These are phyloP conservation scores for Plecturocebus donacophilus DNA, from an alignment of 2,113 vertebrate species.

Conservation along the genomic window DNA sequence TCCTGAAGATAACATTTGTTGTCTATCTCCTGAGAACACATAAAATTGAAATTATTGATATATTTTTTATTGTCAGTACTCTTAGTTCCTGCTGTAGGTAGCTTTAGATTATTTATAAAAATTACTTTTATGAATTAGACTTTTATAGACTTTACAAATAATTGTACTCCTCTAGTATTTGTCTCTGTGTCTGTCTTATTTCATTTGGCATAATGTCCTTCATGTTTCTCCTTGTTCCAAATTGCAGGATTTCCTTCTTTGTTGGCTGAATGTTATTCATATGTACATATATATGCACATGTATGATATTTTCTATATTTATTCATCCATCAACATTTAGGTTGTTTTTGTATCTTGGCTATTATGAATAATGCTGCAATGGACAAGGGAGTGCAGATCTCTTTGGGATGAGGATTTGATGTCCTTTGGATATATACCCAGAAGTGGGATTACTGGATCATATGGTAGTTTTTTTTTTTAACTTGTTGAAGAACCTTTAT, in stretches of 20 bases:
- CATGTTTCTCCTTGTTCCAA: background rate
- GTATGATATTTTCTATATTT: background rate
- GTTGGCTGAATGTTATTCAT: background rate
- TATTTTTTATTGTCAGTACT: background rate
- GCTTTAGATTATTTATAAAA: background rate
- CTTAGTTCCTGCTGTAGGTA: background rate
- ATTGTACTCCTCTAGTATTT: background rate
- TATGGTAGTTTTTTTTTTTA: background rate
- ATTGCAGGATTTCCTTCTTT: background rate
- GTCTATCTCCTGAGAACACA: background rate
- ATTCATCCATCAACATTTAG: background rate
- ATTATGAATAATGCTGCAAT: background rate
- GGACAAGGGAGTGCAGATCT: background rate
- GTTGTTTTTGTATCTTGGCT: background rate
- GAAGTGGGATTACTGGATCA: background rate
- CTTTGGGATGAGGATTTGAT: background rate
- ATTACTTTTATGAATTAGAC: background rate
- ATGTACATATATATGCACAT: background rate
- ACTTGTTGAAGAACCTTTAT: background rate
- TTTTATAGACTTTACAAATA: background rate
- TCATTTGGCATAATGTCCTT: background rate
- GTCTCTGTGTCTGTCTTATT: background rate
- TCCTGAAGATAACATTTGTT: background rate
- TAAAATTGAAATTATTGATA: background rate
- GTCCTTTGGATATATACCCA: background rate